Conservation (phyloP, 2,113 vertebrate species). For the Entomyzon cyanotis region DNA sequence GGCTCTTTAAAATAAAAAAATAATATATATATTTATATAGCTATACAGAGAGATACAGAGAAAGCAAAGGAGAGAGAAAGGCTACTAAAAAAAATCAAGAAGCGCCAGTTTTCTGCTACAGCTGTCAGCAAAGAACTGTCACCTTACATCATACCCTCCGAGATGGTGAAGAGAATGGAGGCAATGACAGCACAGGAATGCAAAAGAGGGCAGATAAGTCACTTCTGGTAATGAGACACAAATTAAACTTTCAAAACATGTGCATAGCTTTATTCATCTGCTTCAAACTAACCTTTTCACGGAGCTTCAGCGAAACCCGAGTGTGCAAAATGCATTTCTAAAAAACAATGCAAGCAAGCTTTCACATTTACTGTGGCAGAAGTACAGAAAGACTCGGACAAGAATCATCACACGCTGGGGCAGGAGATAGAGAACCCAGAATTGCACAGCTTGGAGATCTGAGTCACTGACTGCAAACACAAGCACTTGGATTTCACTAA, state of each 20-base stretch:
- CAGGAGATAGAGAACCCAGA: constrained; percentile 37
- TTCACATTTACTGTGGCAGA: constrained; percentile 76
- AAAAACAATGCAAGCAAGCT: constrained; percentile 76
- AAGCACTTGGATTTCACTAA: background rate
- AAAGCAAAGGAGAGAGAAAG: constrained; percentile 60
- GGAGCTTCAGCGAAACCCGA: constrained; percentile 72
- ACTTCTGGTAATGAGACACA: constrained; percentile 80
- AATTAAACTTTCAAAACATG: constrained; percentile 78
- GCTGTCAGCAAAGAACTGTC: constrained; percentile 66
- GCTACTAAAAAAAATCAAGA: constrained; percentile 62
- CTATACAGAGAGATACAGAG: constrained; percentile 57
- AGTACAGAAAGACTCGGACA: constrained; percentile 66
- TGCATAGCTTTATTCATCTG: constrained; percentile 82
- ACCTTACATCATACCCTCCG: constrained; percentile 57
- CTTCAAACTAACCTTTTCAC: constrained; percentile 75
- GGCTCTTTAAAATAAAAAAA: constrained; percentile 65
- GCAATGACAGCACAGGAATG: constrained; percentile 64
- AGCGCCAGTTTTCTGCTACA: constrained; percentile 66
- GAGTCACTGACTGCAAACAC: constrained; percentile 70
- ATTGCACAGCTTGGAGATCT: constrained; percentile 65
- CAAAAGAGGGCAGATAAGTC: constrained; percentile 67
- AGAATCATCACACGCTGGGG: constrained; percentile 62
- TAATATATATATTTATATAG: constrained; percentile 68
- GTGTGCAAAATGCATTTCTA: constrained; percentile 81
- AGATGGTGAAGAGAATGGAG: constrained; percentile 60